Evolutionary conservation across 92 coral and sea anemone species (phyloP).

Genomic region (Desmophyllum pertusum): DNA sequence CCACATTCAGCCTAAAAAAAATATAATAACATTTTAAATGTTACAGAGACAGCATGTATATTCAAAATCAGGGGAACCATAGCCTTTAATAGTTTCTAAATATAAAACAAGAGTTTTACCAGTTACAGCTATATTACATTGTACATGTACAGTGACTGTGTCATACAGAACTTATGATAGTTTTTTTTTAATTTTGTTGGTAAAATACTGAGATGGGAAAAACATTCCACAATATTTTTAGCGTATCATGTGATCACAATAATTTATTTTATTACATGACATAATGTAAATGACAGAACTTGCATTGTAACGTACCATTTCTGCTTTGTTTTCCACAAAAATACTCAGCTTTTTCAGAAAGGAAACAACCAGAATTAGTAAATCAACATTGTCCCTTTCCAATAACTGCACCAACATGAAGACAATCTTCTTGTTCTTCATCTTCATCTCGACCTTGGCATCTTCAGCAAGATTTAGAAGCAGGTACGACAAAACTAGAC

Average conservation of each 20-base stretch:
- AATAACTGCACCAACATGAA: constrained; percentile 78
- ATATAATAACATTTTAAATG: not conserved
- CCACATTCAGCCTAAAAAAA: constrained; percentile 76
- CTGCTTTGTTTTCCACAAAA: constrained; percentile 95
- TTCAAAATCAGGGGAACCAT: not conserved
- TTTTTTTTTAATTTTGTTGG: too few species aligned
- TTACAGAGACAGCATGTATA: not conserved
- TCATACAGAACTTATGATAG: too few species aligned
- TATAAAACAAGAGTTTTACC: not conserved
- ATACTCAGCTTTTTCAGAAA: constrained; percentile 93
- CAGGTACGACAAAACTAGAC: constrained; percentile 82
- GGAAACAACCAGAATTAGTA: constrained; percentile 89
- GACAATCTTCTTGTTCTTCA: constrained; percentile 91
- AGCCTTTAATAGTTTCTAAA: too few species aligned
- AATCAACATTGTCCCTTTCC: constrained; percentile 85
- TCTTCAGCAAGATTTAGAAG: constrained; percentile 95
- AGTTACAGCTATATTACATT: too few species aligned
- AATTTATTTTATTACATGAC: not conserved
- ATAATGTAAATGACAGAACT: not conserved
- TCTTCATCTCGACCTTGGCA: constrained; percentile 96
- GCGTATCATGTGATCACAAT: too few species aligned
- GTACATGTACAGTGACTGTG: too few species aligned
- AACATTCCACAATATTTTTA: too few species aligned
- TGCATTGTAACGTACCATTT: constrained; percentile 72
- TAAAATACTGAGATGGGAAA: too few species aligned